Conservation (phyloP, 2,797 vertebrate species). For the Philypnodon macrostomus region DNA sequence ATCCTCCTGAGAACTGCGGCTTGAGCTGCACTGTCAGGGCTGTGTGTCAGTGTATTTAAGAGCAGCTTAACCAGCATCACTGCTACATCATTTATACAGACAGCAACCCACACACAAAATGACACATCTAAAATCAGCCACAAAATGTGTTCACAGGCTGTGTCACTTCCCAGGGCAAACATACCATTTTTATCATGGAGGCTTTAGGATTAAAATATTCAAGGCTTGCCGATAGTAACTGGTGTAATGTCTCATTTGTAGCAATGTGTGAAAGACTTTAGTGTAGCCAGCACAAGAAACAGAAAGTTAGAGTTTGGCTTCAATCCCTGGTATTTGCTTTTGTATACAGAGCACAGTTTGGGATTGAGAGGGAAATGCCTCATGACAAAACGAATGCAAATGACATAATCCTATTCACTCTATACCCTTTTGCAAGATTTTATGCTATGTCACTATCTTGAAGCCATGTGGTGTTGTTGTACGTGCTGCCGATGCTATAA, state of each 20-base stretch:
- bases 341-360: slow-evolving; percentile 35
- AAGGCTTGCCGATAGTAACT: not conserved
- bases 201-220: slow-evolving; percentile 4
- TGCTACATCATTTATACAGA: slow-evolving; percentile 39
- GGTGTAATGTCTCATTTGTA: slow-evolving; percentile 16
- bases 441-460: slow-evolving; percentile 21
- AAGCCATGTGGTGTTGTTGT: too few relatives aligned
- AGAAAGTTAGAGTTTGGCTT: slow-evolving; percentile 20
- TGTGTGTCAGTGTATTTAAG: slow-evolving; percentile 40
- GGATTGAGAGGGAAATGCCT: slow-evolving; percentile 9
- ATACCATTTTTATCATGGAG: too few relatives aligned
- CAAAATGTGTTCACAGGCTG: slow-evolving; percentile 43
- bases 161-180: slow-evolving; percentile 2
- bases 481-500: too few relatives aligned
- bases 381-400: slow-evolving; percentile 24
- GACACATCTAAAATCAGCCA: too few relatives aligned
- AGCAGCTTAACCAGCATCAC: slow-evolving; percentile 56
- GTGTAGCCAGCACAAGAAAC: slow-evolving; percentile 9
- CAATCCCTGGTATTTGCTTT: slow-evolving; percentile 53
- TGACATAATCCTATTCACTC: slow-evolving; percentile 10
- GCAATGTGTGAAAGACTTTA: slow-evolving; percentile 20
- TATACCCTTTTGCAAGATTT: slow-evolving; percentile 12
- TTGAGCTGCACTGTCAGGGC: slow-evolving; percentile 41
- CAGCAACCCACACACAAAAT: slow-evolving; percentile 38
- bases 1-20: slow-evolving; percentile 36